A percentile compares a stretch with the other conserved stretches of the same genome.
These are phyloP conservation scores for Nemopilema nomurai DNA, from an alignment of 30 jellyfish, hydroid and myxozoan genomes.

Conservation along the genomic window DNA sequence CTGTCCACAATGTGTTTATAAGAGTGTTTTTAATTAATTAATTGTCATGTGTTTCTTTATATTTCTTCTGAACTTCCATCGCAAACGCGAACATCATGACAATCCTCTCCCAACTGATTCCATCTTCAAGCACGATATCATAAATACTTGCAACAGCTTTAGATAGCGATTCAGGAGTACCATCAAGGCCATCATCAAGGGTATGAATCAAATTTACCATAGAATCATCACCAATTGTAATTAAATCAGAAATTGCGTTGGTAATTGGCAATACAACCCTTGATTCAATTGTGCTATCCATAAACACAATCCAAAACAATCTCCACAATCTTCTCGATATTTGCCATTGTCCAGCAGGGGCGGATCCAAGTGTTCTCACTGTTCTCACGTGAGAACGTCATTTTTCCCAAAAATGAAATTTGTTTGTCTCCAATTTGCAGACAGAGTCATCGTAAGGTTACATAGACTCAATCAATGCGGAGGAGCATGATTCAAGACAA, in stretches of 20 bases:
- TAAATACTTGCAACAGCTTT: not conserved
- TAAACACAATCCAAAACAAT: no score
- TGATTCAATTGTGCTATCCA: no score
- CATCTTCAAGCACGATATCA: not conserved
- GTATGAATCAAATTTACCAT: not conserved
- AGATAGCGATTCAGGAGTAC: not conserved
- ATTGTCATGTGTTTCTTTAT: not conserved
- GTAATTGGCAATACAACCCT: not conserved
- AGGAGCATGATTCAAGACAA: no score
- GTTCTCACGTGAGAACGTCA: no score
- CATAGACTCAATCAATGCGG: no score
- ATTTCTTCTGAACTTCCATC: not conserved
- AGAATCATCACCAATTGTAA: not conserved
- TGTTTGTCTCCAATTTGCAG: no score
- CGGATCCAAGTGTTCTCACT: no score
- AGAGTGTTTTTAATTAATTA: not conserved
- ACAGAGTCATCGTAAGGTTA: no score
- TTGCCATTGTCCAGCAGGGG: no score
- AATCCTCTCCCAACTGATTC: not conserved
- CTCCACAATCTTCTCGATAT: no score
- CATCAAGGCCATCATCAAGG: not conserved
- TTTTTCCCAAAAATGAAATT: no score
- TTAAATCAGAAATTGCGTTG: not conserved
- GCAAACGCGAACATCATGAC: not conserved
- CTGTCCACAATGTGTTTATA: not conserved